phyloP scores from a whole-genome alignment of 2,113 vertebrate species.

The Dasyornis broadbenti region DNA sequence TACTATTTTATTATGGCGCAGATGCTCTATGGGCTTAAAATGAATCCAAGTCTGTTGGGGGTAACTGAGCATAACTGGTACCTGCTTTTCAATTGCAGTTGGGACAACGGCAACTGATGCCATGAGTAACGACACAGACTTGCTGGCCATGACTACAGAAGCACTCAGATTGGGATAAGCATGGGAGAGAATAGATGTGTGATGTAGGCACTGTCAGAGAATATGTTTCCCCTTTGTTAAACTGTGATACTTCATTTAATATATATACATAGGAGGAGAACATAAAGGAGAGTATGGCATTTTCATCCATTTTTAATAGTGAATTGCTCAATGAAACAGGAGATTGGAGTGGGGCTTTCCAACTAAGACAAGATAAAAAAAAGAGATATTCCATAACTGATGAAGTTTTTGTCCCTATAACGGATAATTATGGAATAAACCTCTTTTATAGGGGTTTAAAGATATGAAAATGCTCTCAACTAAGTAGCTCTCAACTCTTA shows the following conservation, averaged over 20 bases:
- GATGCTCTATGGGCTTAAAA: neutral
- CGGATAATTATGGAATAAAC: constrained; percentile 24
- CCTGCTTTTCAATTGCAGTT: neutral
- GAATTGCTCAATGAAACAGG: neutral
- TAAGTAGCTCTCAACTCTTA: constrained; percentile 23
- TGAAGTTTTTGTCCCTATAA: neutral
- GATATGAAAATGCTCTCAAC: constrained; percentile 12
- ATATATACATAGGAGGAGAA: neutral
- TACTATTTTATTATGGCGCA: neutral
- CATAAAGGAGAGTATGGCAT: neutral
- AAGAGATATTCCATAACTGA: neutral
- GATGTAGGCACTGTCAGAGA: neutral
- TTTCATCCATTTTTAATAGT: constrained; percentile 3
- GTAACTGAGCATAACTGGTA: neutral
- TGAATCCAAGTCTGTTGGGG: neutral
- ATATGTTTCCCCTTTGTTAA: neutral
- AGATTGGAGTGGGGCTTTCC: neutral
- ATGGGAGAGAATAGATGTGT: neutral
- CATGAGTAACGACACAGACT: neutral
- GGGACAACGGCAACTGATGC: neutral
- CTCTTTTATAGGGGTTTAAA: constrained; percentile 28
- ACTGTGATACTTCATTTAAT: neutral
- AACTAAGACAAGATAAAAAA: neutral
- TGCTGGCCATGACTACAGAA: neutral
- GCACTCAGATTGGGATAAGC: neutral